Percentiles rank a stretch among this genome's conserved stretches.
Evolutionary conservation across 2,113 vertebrate species (phyloP).

Genomic region (Todiramphus chloris): DNA sequence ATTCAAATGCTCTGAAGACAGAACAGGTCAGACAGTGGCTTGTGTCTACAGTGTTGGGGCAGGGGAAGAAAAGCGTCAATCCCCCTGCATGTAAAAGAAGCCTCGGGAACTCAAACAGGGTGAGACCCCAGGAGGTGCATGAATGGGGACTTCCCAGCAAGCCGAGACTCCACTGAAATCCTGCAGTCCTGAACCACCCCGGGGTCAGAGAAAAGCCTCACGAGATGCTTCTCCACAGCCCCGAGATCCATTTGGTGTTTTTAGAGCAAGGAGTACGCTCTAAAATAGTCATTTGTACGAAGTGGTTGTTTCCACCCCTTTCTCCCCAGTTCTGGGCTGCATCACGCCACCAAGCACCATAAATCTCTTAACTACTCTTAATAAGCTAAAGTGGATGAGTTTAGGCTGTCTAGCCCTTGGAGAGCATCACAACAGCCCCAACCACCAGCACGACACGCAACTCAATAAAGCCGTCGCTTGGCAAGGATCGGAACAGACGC

Average conservation of each 20-base stretch:
- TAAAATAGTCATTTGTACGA: fast-evolving
- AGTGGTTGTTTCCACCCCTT: neutral
- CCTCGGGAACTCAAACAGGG: neutral
- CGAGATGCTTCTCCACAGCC: neutral
- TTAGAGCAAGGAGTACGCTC: neutral
- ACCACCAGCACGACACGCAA: neutral
- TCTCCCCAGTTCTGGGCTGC: neutral
- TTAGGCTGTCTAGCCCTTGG: neutral
- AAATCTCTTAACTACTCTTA: neutral
- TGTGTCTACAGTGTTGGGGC: neutral
- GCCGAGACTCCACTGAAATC: neutral
- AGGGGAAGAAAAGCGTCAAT: neutral
- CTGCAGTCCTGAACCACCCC: neutral
- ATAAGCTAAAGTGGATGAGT: slow-evolving; percentile 1
- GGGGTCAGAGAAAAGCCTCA: neutral
- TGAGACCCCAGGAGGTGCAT: neutral
- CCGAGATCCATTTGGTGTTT: neutral
- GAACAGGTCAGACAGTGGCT: neutral
- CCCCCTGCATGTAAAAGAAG: neutral
- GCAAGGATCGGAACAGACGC: slow-evolving; percentile 7
- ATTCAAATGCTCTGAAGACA: neutral
- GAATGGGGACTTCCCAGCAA: neutral
- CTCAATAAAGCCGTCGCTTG: neutral
- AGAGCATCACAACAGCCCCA: neutral
- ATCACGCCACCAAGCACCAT: neutral